Evolutionary conservation across 2,113 vertebrate species (phyloP).

Genomic region (Periophthalmus modestus): DNA sequence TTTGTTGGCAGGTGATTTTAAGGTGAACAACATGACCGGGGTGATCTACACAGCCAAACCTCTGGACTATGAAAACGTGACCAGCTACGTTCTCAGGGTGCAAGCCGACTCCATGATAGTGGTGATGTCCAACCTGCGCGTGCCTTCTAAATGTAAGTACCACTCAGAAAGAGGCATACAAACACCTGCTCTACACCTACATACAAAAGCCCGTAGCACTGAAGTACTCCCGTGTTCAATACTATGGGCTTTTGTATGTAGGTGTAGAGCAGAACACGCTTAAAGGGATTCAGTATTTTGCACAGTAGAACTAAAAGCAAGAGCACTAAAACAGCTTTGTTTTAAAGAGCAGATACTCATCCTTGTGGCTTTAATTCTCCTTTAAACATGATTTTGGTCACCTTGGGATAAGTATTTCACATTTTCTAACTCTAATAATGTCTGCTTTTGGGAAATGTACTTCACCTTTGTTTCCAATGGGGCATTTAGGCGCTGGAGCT

Average conservation of each 20-base stretch:
- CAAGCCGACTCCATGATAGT: constrained; percentile 87
- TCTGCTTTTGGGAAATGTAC: too few relatives aligned
- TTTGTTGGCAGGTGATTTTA: constrained; percentile 78
- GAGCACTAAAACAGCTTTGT: too few relatives aligned
- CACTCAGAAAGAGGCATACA: not conserved
- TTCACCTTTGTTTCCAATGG: too few relatives aligned
- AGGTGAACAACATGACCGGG: constrained; percentile 85
- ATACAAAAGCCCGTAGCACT: too few relatives aligned
- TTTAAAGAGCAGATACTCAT: too few relatives aligned
- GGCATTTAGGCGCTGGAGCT: too few relatives aligned
- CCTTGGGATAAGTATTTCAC: too few relatives aligned
- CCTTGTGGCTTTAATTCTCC: too few relatives aligned
- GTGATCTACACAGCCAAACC: constrained; percentile 81
- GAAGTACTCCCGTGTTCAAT: not conserved
- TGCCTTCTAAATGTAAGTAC: constrained; percentile 89
- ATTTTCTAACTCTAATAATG: too few relatives aligned
- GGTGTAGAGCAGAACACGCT: not conserved
- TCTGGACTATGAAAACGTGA: constrained; percentile 85
- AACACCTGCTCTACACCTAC: too few relatives aligned
- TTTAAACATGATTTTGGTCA: too few relatives aligned
- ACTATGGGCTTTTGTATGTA: not conserved
- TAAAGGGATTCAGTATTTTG: not conserved
- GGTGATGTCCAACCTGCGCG: constrained; percentile 83
- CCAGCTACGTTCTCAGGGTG: constrained; percentile 82
- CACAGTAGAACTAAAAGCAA: too few relatives aligned